phyloP scores from a whole-genome alignment of 2,888 invertebrate genomes.

The Macaria notata region DNA sequence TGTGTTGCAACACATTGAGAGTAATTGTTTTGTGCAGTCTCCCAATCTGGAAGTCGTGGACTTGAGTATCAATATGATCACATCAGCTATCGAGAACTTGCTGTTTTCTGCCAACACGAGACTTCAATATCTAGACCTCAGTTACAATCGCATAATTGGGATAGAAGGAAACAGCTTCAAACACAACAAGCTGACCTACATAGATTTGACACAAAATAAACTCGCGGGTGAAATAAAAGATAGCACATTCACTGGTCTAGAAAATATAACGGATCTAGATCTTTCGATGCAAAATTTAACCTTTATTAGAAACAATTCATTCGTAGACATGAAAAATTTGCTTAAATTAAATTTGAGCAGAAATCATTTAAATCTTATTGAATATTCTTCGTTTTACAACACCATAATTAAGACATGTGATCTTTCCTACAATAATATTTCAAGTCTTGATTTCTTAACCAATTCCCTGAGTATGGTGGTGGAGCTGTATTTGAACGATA shows the following conservation, averaged over 20 bases:
- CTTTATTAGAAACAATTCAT: slow-evolving; percentile 48
- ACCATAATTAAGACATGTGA: slow-evolving; percentile 50
- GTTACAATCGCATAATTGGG: slow-evolving; percentile 50
- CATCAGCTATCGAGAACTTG: slow-evolving; percentile 46
- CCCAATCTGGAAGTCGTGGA: slow-evolving; percentile 50
- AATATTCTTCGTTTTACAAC: slow-evolving; percentile 48
- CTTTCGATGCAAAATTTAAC: slow-evolving; percentile 53
- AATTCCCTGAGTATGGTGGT: slow-evolving; percentile 47
- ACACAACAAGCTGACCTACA: slow-evolving; percentile 43
- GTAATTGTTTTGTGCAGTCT: slow-evolving; percentile 58
- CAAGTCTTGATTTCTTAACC: slow-evolving; percentile 49
- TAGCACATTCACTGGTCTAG: slow-evolving; percentile 55
- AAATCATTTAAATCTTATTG: slow-evolving; percentile 51
- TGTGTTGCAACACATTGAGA: slow-evolving; percentile 51
- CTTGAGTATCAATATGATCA: slow-evolving; percentile 59
- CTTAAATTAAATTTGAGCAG: slow-evolving; percentile 54
- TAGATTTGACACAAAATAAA: slow-evolving; percentile 58
- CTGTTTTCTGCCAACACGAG: slow-evolving; percentile 56
- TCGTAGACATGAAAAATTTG: slow-evolving; percentile 46
- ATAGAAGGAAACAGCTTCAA: slow-evolving; percentile 57
- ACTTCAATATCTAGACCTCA: slow-evolving; percentile 53
- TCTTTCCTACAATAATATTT: slow-evolving; percentile 56
- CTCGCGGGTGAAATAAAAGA: slow-evolving; percentile 50
- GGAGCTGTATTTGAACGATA: slow-evolving; percentile 55
- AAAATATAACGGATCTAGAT: slow-evolving; percentile 46